These are phyloP conservation scores for Polypterus bichir DNA, from an alignment of 2,113 vertebrate species.

Conservation along the genomic window DNA sequence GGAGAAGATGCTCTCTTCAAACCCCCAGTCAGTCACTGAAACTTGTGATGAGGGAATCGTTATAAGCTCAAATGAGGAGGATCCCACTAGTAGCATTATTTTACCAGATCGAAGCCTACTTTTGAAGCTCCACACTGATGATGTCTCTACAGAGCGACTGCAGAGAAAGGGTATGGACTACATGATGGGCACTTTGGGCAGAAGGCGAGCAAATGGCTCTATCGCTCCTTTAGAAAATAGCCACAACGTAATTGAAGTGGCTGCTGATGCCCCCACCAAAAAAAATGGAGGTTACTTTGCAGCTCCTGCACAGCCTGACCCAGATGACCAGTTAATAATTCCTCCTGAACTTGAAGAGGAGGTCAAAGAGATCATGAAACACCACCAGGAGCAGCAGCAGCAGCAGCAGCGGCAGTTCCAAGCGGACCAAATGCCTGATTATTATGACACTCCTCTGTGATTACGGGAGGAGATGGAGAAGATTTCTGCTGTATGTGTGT, in stretches of 20 bases:
- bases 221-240: slow-evolving; percentile 81
- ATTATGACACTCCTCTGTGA: slow-evolving; percentile 86
- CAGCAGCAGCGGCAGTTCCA: slow-evolving; percentile 60
- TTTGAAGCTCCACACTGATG: background rate
- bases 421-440: slow-evolving; percentile 64
- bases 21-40: slow-evolving; percentile 47
- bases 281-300: slow-evolving; percentile 88
- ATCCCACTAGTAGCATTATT: slow-evolving; percentile 13
- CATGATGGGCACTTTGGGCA: slow-evolving; percentile 45
- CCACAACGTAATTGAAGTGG: slow-evolving; percentile 91
- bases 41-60: slow-evolving; percentile 59
- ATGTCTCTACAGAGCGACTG: background rate
- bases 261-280: slow-evolving; percentile 68
- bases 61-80: slow-evolving; percentile 56
- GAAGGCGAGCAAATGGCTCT: slow-evolving; percentile 70
- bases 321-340: slow-evolving; percentile 93
- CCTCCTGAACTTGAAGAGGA: slow-evolving; percentile 95
- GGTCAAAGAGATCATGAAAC: slow-evolving; percentile 95
- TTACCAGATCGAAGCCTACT: slow-evolving; percentile 34
- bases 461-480: slow-evolving; percentile 10
- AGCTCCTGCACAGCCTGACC: slow-evolving; percentile 85
- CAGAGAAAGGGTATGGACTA: slow-evolving; percentile 18
- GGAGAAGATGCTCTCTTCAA: slow-evolving; percentile 30
- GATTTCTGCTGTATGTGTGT: too few species aligned
- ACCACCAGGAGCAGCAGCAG: slow-evolving; percentile 71